A percentile compares a stretch with the other conserved stretches of the same genome.
phyloP scores from a whole-genome alignment of 1,140 invertebrate genomes.

The Aphelinus atriplicis region DNA sequence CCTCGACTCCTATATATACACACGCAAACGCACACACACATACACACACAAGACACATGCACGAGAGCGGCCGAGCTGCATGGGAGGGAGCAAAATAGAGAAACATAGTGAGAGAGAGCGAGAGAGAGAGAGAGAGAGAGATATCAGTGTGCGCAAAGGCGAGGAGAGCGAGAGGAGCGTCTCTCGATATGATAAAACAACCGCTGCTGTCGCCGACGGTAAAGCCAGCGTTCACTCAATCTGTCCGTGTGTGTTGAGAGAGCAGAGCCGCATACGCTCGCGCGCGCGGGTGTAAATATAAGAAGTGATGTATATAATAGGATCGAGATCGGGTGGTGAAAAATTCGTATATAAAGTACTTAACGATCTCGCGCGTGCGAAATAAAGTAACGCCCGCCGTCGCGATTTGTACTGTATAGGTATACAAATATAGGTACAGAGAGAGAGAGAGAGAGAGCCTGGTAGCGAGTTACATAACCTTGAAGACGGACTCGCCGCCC shows the following conservation, averaged over 20 bases:
- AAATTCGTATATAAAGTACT: no score
- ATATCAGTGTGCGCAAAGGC: constrained; percentile 20
- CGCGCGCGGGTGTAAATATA: background rate
- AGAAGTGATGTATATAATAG: background rate
- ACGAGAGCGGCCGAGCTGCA: background rate
- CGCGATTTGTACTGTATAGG: no score
- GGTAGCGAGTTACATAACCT: constrained; percentile 40
- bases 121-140: no score
- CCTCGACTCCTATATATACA: constrained; percentile 12
- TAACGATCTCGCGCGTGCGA: no score
- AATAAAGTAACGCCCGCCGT: no score
- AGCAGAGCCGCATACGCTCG: background rate
- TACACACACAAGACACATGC: background rate
- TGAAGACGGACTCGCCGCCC: constrained; percentile 14
- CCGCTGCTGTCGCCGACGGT: constrained; percentile 37
- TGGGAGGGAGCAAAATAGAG: constrained; percentile 6
- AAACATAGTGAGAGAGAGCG: background rate
- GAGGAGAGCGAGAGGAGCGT: constrained; percentile 37
- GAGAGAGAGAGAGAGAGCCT: no score
- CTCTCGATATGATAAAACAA: constrained; percentile 39
- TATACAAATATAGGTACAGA: no score
- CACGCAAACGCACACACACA: background rate
- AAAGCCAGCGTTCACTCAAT: no score
- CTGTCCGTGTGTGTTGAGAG: no score
- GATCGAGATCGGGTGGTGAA: background rate